Conservation (phyloP, 2,113 vertebrate species). For the Origma solitaria region DNA sequence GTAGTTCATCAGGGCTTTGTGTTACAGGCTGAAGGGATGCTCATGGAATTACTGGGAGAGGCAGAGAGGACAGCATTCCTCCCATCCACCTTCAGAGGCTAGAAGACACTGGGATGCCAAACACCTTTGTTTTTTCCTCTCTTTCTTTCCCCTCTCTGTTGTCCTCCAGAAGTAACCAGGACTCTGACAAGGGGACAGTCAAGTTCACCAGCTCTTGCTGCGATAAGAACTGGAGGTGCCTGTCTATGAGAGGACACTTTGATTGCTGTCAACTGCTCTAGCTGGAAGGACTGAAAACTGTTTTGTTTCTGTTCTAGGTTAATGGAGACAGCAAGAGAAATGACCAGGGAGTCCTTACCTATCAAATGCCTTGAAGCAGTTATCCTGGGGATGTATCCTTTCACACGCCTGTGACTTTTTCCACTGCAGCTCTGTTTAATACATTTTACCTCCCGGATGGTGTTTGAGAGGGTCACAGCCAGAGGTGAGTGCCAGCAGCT, state of each 20-base stretch:
- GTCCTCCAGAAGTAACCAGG: background rate
- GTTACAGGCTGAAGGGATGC: background rate
- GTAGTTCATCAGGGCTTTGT: background rate
- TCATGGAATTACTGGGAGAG: background rate
- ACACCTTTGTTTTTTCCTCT: background rate
- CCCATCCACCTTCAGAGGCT: background rate
- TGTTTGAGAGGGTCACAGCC: background rate
- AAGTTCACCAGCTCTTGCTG: background rate
- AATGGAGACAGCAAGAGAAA: constrained; percentile 96
- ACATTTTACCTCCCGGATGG: background rate
- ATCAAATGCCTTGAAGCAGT: constrained; percentile 99
- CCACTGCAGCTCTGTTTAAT: background rate
- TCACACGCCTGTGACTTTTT: background rate
- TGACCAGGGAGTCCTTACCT: constrained; percentile 93
- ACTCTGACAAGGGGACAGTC: background rate
- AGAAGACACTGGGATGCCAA: background rate
- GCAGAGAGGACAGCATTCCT: background rate
- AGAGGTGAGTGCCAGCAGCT: background rate
- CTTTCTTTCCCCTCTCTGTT: fast-evolving
- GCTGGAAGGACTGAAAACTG: background rate
- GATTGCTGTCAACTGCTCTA: background rate
- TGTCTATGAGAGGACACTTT: background rate
- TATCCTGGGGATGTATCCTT: constrained; percentile 99
- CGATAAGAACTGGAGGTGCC: background rate
- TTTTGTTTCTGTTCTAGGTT: constrained; percentile 75